phyloP scores from a whole-genome alignment of 2,888 invertebrate species.

The Malachius bipustulatus region DNA sequence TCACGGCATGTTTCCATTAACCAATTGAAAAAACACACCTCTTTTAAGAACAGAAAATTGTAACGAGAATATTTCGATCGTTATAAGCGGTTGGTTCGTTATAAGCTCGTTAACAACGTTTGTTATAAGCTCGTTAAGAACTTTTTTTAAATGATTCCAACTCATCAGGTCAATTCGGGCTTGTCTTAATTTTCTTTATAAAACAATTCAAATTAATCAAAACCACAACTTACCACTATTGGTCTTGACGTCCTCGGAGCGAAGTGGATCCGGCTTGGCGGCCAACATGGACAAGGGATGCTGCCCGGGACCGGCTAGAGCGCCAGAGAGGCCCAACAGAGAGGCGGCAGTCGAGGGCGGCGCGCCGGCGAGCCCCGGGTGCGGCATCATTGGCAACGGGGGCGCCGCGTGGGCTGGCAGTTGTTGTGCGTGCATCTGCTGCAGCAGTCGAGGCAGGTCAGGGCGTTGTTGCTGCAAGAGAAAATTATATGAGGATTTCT shows the following conservation, averaged over 20 bases:
- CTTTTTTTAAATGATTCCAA: no score
- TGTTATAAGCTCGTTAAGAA: no score
- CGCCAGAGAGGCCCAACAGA: conserved; percentile 45
- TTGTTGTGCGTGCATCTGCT: conserved; percentile 90
- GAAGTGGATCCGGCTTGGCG: conserved; percentile 65
- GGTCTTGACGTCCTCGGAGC: conserved; percentile 63
- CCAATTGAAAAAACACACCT: no score
- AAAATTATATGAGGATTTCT: no score
- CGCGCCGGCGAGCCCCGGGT: conserved; percentile 47
- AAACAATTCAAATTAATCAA: no score
- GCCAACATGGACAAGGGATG: conserved; percentile 68
- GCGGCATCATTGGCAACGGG: conserved; percentile 59
- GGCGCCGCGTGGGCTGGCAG: conserved; percentile 62
- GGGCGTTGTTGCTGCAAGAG: conserved; percentile 71
- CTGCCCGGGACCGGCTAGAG: conserved; percentile 54
- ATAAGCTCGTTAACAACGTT: no score
- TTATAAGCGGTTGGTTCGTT: no score
- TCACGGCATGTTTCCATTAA: no score
- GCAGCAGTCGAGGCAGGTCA: conserved; percentile 68
- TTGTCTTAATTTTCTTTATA: no score
- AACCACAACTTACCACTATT: conserved; percentile 54
- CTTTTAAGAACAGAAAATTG: no score
- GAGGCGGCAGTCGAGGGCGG: conserved; percentile 46
- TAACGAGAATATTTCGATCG: no score
- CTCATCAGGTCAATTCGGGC: no score